Conservation (phyloP, 2,888 invertebrate genomes). For the Sesia bembeciformis region DNA sequence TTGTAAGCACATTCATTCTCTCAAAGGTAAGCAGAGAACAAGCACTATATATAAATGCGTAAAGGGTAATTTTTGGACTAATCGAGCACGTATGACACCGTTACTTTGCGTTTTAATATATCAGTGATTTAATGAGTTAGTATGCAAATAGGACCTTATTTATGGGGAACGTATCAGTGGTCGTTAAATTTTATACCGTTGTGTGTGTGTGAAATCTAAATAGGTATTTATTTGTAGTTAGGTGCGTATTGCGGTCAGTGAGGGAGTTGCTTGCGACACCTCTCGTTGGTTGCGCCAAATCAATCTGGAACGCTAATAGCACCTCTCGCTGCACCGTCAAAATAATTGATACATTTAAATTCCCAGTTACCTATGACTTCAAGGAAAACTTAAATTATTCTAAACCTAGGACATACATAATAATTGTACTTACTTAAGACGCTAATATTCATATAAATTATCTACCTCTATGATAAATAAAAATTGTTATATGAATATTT, state of each 20-base stretch:
- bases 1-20: slow-evolving; percentile 48
- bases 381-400: too few relatives aligned
- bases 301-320: slow-evolving; percentile 49
- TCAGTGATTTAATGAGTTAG: slow-evolving; percentile 5
- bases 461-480: too few relatives aligned
- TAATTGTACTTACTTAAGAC: too few relatives aligned
- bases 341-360: neutral
- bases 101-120: slow-evolving; percentile 1
- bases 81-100: too few relatives aligned
- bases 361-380: neutral
- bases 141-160: slow-evolving; percentile 11
- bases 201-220: slow-evolving; percentile 27
- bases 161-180: slow-evolving; percentile 6
- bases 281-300: slow-evolving; percentile 53
- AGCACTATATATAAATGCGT: slow-evolving; percentile 18
- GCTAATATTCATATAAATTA: too few relatives aligned
- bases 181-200: slow-evolving; percentile 10
- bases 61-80: slow-evolving; percentile 8
- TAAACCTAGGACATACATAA: too few relatives aligned
- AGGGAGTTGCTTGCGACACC: slow-evolving; percentile 28
- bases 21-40: slow-evolving; percentile 34
- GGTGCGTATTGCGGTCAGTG: neutral
- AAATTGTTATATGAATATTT: too few relatives aligned
- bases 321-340: slow-evolving; percentile 27
- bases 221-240: slow-evolving; percentile 28